Evolutionary conservation across 2,888 invertebrate genomes (phyloP), one percentile per base, ranked within the genome.

Genomic region (Lydus trimaculatus): DNA sequence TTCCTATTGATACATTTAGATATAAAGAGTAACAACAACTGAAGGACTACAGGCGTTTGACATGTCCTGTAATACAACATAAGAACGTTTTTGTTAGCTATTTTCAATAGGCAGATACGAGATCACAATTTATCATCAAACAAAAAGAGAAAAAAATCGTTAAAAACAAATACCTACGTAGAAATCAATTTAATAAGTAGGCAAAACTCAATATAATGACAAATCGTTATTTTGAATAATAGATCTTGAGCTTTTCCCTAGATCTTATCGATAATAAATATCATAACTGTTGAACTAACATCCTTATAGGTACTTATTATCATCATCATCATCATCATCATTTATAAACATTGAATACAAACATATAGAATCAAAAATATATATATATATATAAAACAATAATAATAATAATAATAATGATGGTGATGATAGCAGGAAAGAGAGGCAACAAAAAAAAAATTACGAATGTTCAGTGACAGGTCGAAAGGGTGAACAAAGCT

Each of bases 401-500:
- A 36, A 60, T 36, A 17, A 36, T 36, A 15, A 33, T 33, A 15
- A 17, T 17, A 15, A 13, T 25, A 23, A 17, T n/a, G 13, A 25
- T n/a, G 28, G 65, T 64, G 36, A 61, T 39, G 15, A 39, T n/a
- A 39, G 15, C 7, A 17, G 43, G n/a, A 17, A 17, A n/a, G 17
- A 43, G 11, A 36, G 4, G 13, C 2, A 36, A 15, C 4, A 33
- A 31, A 33, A 64, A 73, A 73, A 73, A 73, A 72, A 73, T 70
- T 48, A 56, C 28, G 3, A 56, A 76, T 75, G 75, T 76, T 79
- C 78, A 78, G 74, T 73, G 79, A 80, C 80, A 78, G 78, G 78
- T 79, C 77, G 80, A 81, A 81, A 81, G 81, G 82, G 81, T 80
- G 82, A 79, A 80, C 80, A 78, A 78, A 77, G 78, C 73, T 63